These are phyloP conservation scores for Drosophila sechellia DNA, from an alignment of 1,140 invertebrate genomes.

Conservation along the genomic window DNA sequence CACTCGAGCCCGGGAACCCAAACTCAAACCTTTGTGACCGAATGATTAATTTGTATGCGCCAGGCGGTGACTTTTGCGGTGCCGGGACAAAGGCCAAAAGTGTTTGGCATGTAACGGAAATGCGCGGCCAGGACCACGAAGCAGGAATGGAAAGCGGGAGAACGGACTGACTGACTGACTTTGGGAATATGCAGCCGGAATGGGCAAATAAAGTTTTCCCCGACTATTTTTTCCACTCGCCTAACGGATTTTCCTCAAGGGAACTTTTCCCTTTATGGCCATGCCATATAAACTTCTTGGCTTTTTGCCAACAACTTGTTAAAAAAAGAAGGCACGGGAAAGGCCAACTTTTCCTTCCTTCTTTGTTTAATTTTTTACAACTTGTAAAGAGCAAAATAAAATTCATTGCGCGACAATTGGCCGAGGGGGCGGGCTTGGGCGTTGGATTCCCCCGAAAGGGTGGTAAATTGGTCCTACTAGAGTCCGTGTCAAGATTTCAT, in stretches of 20 bases:
- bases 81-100: conserved; percentile 78
- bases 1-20: neutral
- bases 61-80: conserved; percentile 76
- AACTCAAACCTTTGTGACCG: conserved; percentile 66
- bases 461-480: conserved; percentile 16
- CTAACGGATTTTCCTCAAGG: conserved; percentile 60
- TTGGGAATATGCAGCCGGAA: conserved; percentile 64
- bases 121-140: conserved; percentile 67
- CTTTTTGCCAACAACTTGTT: conserved; percentile 78
- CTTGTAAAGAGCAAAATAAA: conserved; percentile 74
- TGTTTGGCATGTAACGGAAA: conserved; percentile 82
- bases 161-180: conserved; percentile 31
- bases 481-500: conserved; percentile 78
- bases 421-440: neutral
- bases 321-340: conserved; percentile 40
- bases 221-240: conserved; percentile 32
- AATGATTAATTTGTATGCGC: conserved; percentile 81
- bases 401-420: conserved; percentile 78
- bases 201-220: conserved; percentile 64
- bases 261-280: conserved; percentile 49
- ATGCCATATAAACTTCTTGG: conserved; percentile 63
- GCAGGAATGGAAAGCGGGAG: conserved; percentile 2
- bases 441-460: neutral
- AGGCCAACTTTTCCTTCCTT: conserved; percentile 45
- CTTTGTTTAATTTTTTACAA: conserved; percentile 49